Evolutionary conservation across 2,113 vertebrate genomes (phyloP).

Genomic region (Trichomycterus rosablanca): DNA sequence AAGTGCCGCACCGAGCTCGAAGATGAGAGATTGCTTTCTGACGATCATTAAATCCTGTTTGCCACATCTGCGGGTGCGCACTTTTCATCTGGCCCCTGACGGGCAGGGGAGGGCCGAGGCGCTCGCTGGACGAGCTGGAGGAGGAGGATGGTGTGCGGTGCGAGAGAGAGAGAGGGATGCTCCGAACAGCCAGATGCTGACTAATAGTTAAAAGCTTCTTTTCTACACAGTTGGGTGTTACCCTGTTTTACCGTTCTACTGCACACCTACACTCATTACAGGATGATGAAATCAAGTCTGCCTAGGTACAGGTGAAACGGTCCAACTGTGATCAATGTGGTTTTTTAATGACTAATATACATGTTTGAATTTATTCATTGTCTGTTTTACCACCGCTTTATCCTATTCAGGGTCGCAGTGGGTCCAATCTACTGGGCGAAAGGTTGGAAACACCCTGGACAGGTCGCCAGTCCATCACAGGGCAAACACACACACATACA

Average conservation of each 20-base stretch:
- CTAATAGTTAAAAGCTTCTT: slow-evolving; percentile 27
- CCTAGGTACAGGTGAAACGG: too few relatives aligned
- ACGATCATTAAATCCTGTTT: slow-evolving; percentile 56
- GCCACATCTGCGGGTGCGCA: slow-evolving; percentile 49
- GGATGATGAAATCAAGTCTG: too few relatives aligned
- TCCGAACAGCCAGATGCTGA: slow-evolving; percentile 3
- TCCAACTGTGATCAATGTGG: too few relatives aligned
- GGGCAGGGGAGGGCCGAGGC: slow-evolving; percentile 32
- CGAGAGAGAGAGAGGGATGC: slow-evolving; percentile 10
- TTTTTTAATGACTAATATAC: too few relatives aligned
- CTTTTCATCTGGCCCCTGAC: slow-evolving; percentile 51
- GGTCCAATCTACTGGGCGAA: too few relatives aligned
- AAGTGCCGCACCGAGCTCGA: slow-evolving; percentile 48
- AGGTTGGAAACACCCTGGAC: too few relatives aligned
- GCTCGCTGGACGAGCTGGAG: slow-evolving; percentile 11
- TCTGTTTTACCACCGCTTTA: too few relatives aligned
- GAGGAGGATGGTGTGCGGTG: slow-evolving; percentile 8
- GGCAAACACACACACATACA: too few relatives aligned
- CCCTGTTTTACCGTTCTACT: not conserved
- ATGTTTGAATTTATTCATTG: too few relatives aligned
- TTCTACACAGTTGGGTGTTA: slow-evolving; percentile 22
- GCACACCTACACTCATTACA: not conserved
- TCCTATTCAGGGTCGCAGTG: too few relatives aligned
- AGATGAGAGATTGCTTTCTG: slow-evolving; percentile 56
- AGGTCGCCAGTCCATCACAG: too few relatives aligned